A percentile compares a stretch with the other conserved stretches of the same genome.
Conservation (phyloP, 2,797 vertebrate species). For the Meriones psammophilus region DNA sequence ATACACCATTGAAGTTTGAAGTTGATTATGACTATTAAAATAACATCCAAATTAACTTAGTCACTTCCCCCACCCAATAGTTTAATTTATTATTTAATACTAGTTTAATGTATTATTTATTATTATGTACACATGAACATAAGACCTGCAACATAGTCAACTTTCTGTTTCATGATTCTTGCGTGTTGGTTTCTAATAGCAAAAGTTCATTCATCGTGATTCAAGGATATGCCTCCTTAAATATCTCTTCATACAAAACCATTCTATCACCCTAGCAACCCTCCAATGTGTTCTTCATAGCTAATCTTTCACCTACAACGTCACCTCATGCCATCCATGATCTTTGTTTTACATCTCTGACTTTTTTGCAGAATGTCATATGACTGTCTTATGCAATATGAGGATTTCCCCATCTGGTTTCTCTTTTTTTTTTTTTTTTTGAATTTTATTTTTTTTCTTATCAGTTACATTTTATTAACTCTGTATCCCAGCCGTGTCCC, state of each 20-base stretch:
- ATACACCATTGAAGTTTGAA: neutral
- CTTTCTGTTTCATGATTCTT: neutral
- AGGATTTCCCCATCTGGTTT: neutral
- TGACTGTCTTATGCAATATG: neutral
- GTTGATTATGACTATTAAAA: neutral
- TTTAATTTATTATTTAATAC: no score
- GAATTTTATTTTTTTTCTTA: no score
- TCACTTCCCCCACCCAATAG: neutral
- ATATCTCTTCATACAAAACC: neutral
- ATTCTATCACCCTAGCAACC: neutral
- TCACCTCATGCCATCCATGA: neutral
- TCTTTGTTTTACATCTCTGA: neutral
- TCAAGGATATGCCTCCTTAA: neutral
- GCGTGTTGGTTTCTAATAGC: neutral
- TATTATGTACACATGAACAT: neutral
- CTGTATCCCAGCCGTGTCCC: no score
- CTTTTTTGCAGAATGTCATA: neutral
- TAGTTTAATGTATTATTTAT: no score
- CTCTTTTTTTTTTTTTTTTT: neutral
- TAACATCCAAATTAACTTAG: neutral
- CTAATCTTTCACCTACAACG: rapidly evolving
- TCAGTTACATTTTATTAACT: no score
- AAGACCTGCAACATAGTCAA: rapidly evolving
- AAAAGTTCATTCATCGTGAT: neutral
- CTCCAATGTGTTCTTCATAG: neutral